phyloP scores from a whole-genome alignment of 2,113 vertebrate species.

The Porphyrio hochstetteri region DNA sequence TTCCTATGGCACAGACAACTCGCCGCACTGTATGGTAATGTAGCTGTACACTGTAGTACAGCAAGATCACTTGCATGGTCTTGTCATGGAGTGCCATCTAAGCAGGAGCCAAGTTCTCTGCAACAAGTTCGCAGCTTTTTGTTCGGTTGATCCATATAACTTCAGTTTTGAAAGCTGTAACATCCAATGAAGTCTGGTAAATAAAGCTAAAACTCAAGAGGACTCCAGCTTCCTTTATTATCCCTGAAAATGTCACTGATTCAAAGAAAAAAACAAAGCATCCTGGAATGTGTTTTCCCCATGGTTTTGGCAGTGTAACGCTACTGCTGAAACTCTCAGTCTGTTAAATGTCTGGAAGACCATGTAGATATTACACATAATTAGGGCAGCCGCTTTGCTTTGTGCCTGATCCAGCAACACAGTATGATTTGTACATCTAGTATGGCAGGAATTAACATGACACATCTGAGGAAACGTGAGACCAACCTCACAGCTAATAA shows the following conservation, averaged over 20 bases:
- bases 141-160: background rate
- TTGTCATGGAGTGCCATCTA: background rate
- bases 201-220: background rate
- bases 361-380: slow-evolving; percentile 36
- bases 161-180: background rate
- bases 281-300: background rate
- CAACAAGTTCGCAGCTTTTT: background rate
- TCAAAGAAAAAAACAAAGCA: background rate
- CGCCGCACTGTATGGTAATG: no score
- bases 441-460: slow-evolving; percentile 53
- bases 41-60: background rate
- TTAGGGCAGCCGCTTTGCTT: slow-evolving; percentile 33
- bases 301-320: slow-evolving; percentile 9
- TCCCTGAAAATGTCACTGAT: background rate
- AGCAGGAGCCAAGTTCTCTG: background rate
- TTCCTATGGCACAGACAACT: background rate
- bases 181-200: background rate
- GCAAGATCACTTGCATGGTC: background rate
- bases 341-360: slow-evolving; percentile 37
- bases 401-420: slow-evolving; percentile 40
- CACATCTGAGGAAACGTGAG: slow-evolving; percentile 52
- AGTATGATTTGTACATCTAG: slow-evolving; percentile 42
- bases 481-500: slow-evolving; percentile 41
- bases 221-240: background rate
- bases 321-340: background rate